These are phyloP conservation scores for Staurois parvus DNA, from an alignment of 2,797 vertebrate species.

Conservation along the genomic window DNA sequence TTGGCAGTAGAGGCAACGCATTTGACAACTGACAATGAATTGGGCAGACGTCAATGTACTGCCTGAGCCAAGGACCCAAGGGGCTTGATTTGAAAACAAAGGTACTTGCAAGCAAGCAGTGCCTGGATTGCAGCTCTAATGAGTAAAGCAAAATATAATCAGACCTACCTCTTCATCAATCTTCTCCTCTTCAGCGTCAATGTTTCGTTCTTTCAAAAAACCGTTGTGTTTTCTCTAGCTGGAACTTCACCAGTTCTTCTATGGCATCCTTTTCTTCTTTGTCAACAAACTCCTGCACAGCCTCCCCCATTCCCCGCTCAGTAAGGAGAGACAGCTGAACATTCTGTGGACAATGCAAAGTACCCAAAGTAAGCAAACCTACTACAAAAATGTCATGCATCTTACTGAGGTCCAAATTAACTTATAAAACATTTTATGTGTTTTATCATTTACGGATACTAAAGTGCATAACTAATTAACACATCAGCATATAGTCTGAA, in stretches of 20 bases:
- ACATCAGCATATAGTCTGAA: too few relatives aligned
- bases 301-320: constrained; percentile 96
- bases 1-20: background rate
- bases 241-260: constrained; percentile 92
- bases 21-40: background rate
- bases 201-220: constrained; percentile 86
- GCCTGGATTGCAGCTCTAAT: too few relatives aligned
- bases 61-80: too few relatives aligned
- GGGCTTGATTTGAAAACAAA: too few relatives aligned
- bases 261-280: constrained; percentile 97
- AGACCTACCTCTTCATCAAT: constrained; percentile 90
- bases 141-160: background rate
- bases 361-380: too few relatives aligned
- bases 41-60: background rate
- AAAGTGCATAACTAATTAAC: too few relatives aligned
- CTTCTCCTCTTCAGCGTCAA: constrained; percentile 86
- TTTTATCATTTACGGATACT: background rate
- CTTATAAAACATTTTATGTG: background rate
- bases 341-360: constrained; percentile 74
- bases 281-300: constrained; percentile 96
- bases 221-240: constrained; percentile 93
- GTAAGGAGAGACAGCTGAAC: constrained; percentile 94
- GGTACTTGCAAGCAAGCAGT: too few relatives aligned
- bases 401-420: background rate
- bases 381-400: background rate